Conservation (phyloP, 2,113 vertebrate species). For the Chlamydotis undulata region DNA sequence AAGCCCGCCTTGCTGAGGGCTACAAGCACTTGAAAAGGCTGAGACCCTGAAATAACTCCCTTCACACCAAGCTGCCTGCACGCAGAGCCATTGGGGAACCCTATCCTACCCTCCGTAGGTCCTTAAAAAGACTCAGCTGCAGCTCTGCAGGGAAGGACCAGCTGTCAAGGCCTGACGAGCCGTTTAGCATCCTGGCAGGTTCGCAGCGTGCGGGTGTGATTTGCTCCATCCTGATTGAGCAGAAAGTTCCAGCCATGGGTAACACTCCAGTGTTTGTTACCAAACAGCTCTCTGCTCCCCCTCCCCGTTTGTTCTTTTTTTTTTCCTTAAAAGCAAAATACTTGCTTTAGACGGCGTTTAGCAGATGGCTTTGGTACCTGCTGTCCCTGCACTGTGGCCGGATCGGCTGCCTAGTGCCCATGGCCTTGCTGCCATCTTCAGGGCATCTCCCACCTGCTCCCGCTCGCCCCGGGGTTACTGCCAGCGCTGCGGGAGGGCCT, state of each 20-base stretch:
- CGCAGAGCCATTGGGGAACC: rapidly evolving
- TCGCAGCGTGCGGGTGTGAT: background rate
- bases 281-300: background rate
- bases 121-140: background rate
- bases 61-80: background rate
- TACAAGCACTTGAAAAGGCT: background rate
- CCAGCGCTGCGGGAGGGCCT: background rate
- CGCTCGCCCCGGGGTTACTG: background rate
- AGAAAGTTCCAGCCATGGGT: background rate
- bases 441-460: background rate
- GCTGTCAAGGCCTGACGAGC: background rate
- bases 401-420: background rate
- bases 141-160: background rate
- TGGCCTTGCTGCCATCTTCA: conserved; percentile 35
- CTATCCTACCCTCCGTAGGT: rapidly evolving
- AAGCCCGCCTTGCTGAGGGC: rapidly evolving
- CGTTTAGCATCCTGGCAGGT: background rate
- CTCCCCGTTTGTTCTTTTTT: background rate
- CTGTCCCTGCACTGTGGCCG: background rate
- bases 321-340: background rate
- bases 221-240: background rate
- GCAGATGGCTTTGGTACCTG: rapidly evolving
- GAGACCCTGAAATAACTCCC: background rate
- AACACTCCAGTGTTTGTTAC: background rate
- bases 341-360: background rate